Base-by-base conservation (phyloP, 2,888 invertebrate species). In the Bellardia pandia region DNA sequence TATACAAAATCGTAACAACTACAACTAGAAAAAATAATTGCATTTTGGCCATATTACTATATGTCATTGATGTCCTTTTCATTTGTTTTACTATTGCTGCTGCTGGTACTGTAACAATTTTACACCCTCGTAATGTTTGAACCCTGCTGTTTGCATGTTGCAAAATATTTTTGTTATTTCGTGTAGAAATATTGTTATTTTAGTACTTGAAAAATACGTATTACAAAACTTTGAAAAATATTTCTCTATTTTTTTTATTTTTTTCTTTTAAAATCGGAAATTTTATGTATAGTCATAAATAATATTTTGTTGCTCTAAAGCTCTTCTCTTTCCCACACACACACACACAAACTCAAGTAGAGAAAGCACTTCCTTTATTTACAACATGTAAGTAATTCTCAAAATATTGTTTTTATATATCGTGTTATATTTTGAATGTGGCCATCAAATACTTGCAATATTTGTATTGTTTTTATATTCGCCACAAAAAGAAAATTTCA, bases 181-280 rank as follows among this genome's bases (percentile, higher is more conserved):
- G 69, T 85, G 85, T 80, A 85, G 69, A 85, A 84, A 85, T 85
- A 85, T 85, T 85, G 79, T 85, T 85, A 76, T 85, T 85, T 75
- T 80, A 72, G 62, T 84, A 84, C 84, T 86, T 86, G 84, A 84
- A 84, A 86, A 86, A 82, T 86, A 82, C 82, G 86, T 74, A 82
- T 69, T 86, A 75, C 85, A 85, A 85, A 85, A 85, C 75, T 85
- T 79, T 75, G 42, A 48, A 42, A 83, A 77, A 64, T 77, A 83
- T 77, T 83, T 83, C 33, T 48, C 53, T 40, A 66, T 68, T 37
- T 74, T 74, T n/a, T n/a, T 37, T 74, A 9, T n/a, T 37, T 51
- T 62, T 53, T 82, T 68, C 51, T 62, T n/a, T 13, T 9, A 16
- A 69, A 69, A 62, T 74, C n/a, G n/a, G 58, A 69, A 71, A 71